phyloP scores from a whole-genome alignment of 2,113 vertebrate genomes.

The Zosterops japonicus region DNA sequence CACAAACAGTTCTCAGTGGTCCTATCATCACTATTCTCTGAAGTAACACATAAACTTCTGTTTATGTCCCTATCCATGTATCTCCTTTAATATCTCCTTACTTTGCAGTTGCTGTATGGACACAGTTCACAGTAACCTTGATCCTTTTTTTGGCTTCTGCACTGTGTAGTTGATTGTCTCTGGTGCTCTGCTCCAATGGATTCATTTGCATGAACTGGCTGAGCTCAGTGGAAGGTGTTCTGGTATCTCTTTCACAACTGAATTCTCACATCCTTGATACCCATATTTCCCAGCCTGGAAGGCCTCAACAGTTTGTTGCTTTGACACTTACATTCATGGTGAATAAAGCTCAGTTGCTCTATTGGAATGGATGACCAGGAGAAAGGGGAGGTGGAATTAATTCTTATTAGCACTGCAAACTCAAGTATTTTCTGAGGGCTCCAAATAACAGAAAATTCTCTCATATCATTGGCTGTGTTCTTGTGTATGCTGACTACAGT shows the following conservation, averaged over 20 bases:
- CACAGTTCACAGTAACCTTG: background rate
- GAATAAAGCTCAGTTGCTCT: background rate
- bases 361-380: background rate
- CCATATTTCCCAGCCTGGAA: background rate
- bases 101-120: background rate
- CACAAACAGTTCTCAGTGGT: background rate
- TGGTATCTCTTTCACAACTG: background rate
- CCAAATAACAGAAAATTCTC: background rate
- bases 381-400: background rate
- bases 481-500: background rate
- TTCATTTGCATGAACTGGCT: background rate
- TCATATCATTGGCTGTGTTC: fast-evolving
- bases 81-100: background rate
- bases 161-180: background rate
- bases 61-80: background rate
- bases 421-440: background rate
- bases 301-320: background rate
- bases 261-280: background rate
- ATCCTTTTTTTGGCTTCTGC: background rate
- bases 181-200: background rate
- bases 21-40: background rate
- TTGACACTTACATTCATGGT: background rate
- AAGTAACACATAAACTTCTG: background rate
- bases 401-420: background rate
- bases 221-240: background rate